Evolutionary conservation across 2,113 vertebrate species (phyloP).

Genomic region (Vanacampus margaritifer): DNA sequence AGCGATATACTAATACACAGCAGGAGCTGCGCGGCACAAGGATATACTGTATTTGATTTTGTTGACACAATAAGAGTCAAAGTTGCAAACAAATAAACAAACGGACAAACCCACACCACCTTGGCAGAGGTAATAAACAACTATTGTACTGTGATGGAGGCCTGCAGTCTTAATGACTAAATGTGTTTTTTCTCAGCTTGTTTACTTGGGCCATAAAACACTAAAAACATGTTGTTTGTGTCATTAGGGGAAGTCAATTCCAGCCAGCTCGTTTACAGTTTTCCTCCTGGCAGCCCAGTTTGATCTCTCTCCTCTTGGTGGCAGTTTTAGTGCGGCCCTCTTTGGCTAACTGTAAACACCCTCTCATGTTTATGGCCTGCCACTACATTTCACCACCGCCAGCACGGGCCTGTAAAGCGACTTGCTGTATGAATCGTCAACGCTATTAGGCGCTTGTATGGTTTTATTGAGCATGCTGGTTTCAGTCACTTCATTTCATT

Average conservation of each 20-base stretch:
- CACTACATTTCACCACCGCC: constrained; percentile 19
- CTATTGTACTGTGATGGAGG: background rate
- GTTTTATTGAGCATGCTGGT: constrained; percentile 34
- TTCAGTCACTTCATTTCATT: constrained; percentile 19
- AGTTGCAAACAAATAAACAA: background rate
- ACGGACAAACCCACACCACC: background rate
- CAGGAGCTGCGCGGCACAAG: no score
- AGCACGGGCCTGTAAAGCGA: constrained; percentile 35
- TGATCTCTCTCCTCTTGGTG: constrained; percentile 25
- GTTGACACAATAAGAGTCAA: background rate
- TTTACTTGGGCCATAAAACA: constrained; percentile 20
- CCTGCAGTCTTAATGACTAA: background rate
- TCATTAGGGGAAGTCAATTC: constrained; percentile 18
- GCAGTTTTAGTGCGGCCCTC: constrained; percentile 16
- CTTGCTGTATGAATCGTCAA: constrained; percentile 21
- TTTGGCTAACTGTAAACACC: constrained; percentile 44
- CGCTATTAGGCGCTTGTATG: constrained; percentile 24
- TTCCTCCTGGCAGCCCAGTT: constrained; percentile 22
- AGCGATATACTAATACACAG: no score
- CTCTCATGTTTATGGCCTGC: constrained; percentile 30
- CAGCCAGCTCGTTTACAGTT: background rate
- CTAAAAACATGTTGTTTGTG: constrained; percentile 12
- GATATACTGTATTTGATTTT: background rate
- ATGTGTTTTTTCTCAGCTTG: background rate
- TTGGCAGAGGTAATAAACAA: background rate